Base-by-base conservation (phyloP, 2,888 invertebrate genomes). In the Drosophila silvestris region DNA sequence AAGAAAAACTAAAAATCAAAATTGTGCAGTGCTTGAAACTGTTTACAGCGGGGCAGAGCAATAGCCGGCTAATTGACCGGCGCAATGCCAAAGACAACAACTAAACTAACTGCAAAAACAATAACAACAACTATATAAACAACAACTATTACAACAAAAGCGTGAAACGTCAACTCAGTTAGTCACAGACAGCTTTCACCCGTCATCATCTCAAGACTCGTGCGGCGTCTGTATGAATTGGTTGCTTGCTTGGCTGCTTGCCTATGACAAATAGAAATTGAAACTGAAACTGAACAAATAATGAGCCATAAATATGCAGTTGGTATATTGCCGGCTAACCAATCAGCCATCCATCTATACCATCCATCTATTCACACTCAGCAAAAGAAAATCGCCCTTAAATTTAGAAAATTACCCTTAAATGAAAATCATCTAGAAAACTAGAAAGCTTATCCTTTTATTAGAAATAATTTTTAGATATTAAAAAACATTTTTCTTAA, bases 231-330 rank as follows among this genome's bases (percentile, higher is more conserved):
- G 30, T 65, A 52, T 57, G 74, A 35, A 14, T 63, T 68, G 62
- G 72, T 78, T 70, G 89, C 47, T 61, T 51, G 61, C 72, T 72
- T 82, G 70, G 61, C 54, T 57, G 77, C 59, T 39, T 44, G 44
- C 30, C 58, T 58, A 68, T 64, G 70, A 74, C 81, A 91, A 91
- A 87, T 87, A 87, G 90, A 85, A 85, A 85, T 77, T 73, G 83
- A 87, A 86, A 90, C 90, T 77, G 65, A 44, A 85, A 85, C 90
- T 78, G 64, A 81, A 74, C 89, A 91, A 91, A 91, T 90, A 87
- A 91, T 91, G 91, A 90, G 86, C 71, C 89, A 88, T 91, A 88
- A 90, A 90, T 89, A 87, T 90, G 85, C 86, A 86, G 76, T 61
- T 57, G 65, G 59, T 60, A 72, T 39, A 39, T 16, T 61, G 73